These are phyloP conservation scores for Scaptodrosophila lebanonensis DNA, from an alignment of 1,140 invertebrate genomes.

Conservation along the genomic window DNA sequence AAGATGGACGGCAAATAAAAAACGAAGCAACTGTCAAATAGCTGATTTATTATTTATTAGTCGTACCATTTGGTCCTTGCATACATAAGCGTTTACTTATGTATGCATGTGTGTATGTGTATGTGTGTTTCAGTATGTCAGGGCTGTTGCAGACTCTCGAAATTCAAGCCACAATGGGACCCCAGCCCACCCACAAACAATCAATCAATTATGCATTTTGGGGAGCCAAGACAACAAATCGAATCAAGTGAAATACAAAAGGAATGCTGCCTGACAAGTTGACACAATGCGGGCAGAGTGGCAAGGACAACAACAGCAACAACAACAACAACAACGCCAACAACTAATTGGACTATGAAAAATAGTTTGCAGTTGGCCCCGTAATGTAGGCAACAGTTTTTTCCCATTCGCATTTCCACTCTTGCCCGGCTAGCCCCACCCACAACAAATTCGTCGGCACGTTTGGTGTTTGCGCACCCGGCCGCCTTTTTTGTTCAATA, in stretches of 20 bases:
- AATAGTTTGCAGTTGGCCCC: conserved; percentile 43
- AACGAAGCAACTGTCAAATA: conserved; percentile 33
- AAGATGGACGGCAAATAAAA: conserved; percentile 18
- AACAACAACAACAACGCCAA: conserved; percentile 5
- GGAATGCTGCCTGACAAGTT: conserved; percentile 34
- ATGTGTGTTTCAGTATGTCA: too few relatives aligned
- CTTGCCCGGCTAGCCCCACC: too few relatives aligned
- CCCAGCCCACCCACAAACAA: conserved; percentile 17
- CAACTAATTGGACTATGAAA: conserved; percentile 50
- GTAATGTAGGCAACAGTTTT: conserved; percentile 13
- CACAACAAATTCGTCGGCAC: conserved; percentile 4
- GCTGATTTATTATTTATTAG: conserved; percentile 56
- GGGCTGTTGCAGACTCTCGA: background rate
- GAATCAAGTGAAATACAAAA: conserved; percentile 20
- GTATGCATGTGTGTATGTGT: too few relatives aligned
- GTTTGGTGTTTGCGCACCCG: conserved; percentile 1
- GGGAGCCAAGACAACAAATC: conserved; percentile 41
- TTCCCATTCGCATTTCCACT: too few relatives aligned
- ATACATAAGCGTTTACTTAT: too few relatives aligned
- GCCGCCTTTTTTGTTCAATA: background rate
- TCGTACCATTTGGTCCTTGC: conserved; percentile 16
- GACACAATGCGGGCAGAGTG: conserved; percentile 23
- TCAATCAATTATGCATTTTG: conserved; percentile 54
- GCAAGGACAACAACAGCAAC: background rate
- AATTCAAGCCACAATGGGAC: too few relatives aligned